Percentiles rank a stretch among this genome's conserved stretches.
phyloP scores from a whole-genome alignment of 2,888 invertebrate genomes.

The Hoplodrina blanda region DNA sequence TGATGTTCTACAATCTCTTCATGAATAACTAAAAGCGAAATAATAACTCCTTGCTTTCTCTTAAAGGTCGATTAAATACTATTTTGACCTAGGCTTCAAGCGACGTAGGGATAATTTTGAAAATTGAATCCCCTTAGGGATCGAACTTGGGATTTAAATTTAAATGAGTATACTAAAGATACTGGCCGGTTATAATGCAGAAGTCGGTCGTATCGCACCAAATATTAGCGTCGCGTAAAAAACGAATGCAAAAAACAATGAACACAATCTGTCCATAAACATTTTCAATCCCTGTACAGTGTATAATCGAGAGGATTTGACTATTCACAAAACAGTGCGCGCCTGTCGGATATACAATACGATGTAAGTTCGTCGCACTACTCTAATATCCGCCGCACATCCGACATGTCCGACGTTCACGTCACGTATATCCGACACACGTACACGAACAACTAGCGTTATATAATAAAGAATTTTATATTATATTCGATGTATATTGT shows the following conservation, averaged over 20 bases:
- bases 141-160: conserved; percentile 1
- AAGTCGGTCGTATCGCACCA: conserved; percentile 39
- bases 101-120: background rate
- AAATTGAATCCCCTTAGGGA: background rate
- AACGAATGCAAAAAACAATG: conserved; percentile 54
- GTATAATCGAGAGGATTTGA: conserved; percentile 77
- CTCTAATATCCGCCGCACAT: background rate
- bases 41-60: background rate
- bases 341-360: conserved; percentile 34
- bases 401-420: background rate
- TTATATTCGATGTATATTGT: conserved; percentile 86
- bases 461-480: conserved; percentile 80
- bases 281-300: conserved; percentile 77
- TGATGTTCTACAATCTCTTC: background rate
- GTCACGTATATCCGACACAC: conserved; percentile 48
- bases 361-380: background rate
- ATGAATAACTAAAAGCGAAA: background rate
- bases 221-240: conserved; percentile 45
- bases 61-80: background rate
- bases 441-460: conserved; percentile 66
- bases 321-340: conserved; percentile 65
- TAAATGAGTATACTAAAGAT: conserved; percentile 5
- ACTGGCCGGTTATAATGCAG: conserved; percentile 13
- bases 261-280: conserved; percentile 67
- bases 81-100: background rate